Evolutionary conservation across 2,888 invertebrate genomes (phyloP), one percentile per base, ranked within the genome.

Genomic region (Nomada hirtipes): DNA sequence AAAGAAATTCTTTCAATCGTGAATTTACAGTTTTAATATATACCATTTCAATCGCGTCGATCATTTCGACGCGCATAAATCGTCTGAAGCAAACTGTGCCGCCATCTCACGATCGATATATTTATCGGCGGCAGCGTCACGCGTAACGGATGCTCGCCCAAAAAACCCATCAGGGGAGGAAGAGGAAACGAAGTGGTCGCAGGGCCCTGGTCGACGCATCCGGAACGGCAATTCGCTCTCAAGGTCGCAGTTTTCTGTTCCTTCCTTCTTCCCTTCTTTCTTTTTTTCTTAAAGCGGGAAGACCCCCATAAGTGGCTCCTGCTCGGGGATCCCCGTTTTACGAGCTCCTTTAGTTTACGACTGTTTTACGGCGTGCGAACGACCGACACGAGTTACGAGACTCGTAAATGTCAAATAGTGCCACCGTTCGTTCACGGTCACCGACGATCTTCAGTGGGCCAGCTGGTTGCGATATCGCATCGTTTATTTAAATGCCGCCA

Each of bases 401-500:
- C 92, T 92, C 92, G 92, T 93, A 93, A 93, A 89, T 92, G 91
- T 93, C 92, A 92, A 91, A 91, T 90, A 88, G 89, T 89, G 92
- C 91, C 90, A 89, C 90, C 92, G 89, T 10, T 92, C 36, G 36
- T 93, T 91, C 92, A 88, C 90, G 89, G 87, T 57, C 29, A 20
- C 89, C 89, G 82, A 88, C 86, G 83, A 87, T 90, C 90, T 91
- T 86, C 89, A 84, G 85, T 86, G 86, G 86, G 79, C 89, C 86
- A 89, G 88, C 89, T 89, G 89, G 84, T 86, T 85, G 84, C 88
- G 87, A 86, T 85, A 86, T 85, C 84, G 76, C 70, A 76, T 73
- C 84, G 87, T 88, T 90, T 87, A 86, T 87, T 89, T 87, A 84
- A 90, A 88, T 68, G n/a, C 71, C 70, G 67, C 74, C 78, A 76